Evolutionary conservation across 2,888 invertebrate species (phyloP).

Genomic region (Tineola bisselliella): DNA sequence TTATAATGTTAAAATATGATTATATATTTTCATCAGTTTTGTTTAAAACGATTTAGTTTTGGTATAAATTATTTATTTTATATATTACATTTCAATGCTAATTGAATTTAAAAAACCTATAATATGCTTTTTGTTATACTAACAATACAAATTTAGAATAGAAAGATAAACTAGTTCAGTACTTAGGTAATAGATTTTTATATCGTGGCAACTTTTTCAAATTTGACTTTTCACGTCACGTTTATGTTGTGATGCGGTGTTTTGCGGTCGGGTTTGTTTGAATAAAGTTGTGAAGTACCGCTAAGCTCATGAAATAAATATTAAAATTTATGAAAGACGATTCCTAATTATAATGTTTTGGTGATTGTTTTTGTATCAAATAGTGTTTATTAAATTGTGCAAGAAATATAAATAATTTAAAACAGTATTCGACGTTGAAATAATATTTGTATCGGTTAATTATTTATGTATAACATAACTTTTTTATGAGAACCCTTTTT

Average conservation of each 20-base stretch:
- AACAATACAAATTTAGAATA: too few relatives aligned
- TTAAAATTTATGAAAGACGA: background rate
- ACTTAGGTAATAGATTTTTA: background rate
- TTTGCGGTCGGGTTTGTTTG: background rate
- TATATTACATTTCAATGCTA: too few relatives aligned
- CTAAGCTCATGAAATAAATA: background rate
- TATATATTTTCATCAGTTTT: too few relatives aligned
- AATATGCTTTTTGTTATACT: too few relatives aligned
- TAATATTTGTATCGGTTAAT: background rate
- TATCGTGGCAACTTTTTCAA: background rate
- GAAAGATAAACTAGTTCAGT: background rate
- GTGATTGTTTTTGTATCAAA: background rate
- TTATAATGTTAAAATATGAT: too few relatives aligned
- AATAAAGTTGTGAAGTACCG: background rate
- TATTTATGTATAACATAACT: too few relatives aligned
- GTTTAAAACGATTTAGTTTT: too few relatives aligned
- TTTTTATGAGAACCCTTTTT: too few relatives aligned
- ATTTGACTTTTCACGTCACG: slow-evolving; percentile 2
- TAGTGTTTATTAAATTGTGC: background rate
- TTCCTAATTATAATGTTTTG: background rate
- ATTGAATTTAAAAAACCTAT: too few relatives aligned
- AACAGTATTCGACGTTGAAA: background rate
- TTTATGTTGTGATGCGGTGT: background rate
- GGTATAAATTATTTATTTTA: too few relatives aligned
- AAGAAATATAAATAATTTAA: background rate